These are phyloP conservation scores for Sebastiscus albofasciatus DNA, from an alignment of 2,797 vertebrate genomes.

Conservation along the genomic window DNA sequence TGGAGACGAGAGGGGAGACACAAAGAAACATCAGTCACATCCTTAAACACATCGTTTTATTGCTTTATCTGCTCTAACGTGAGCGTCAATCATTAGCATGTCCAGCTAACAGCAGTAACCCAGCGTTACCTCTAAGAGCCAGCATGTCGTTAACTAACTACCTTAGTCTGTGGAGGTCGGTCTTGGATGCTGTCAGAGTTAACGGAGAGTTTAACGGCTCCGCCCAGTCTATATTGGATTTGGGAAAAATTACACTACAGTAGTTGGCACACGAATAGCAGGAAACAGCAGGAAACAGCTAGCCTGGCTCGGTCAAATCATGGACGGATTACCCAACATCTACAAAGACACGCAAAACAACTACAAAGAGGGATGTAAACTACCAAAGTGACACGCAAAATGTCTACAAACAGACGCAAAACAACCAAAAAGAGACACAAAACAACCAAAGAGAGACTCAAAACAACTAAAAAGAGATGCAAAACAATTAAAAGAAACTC, in stretches of 20 bases:
- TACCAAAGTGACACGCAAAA: too few species aligned
- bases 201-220: not conserved
- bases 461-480: too few species aligned
- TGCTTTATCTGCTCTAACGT: not conserved
- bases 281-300: not conserved
- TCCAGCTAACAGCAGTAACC: not conserved
- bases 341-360: too few species aligned
- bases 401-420: too few species aligned
- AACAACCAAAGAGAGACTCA: too few species aligned
- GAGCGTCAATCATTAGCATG: not conserved
- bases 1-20: constrained; percentile 56
- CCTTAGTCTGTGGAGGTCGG: not conserved
- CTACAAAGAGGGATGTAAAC: too few species aligned
- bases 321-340: too few species aligned
- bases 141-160: not conserved
- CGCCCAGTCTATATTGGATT: not conserved
- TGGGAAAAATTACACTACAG: not conserved
- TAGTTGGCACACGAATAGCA: not conserved
- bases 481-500: too few species aligned
- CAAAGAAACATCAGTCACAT: constrained; percentile 4
- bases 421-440: too few species aligned
- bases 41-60: not conserved
- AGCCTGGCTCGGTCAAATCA: too few species aligned
- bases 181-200: not conserved
- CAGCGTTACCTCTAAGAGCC: not conserved